phyloP scores from a whole-genome alignment of 2,888 invertebrate species.

The Doris montereyensis region DNA sequence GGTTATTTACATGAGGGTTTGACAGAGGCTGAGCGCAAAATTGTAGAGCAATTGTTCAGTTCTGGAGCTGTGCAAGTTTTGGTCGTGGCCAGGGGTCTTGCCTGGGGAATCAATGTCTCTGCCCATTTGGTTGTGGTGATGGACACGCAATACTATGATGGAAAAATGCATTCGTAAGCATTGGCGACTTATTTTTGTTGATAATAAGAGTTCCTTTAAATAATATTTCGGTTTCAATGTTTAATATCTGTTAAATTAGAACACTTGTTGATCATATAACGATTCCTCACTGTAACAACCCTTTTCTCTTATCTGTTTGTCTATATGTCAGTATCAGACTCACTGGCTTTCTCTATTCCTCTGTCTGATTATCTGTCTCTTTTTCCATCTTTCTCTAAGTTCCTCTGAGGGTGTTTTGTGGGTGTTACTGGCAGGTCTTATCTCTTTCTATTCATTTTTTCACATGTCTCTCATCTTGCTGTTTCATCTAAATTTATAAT shows the following conservation, averaged over 20 bases:
- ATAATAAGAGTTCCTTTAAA: no score
- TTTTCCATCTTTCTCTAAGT: no score
- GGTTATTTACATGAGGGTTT: conserved; percentile 98
- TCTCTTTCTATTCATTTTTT: no score
- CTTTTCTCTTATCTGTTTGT: no score
- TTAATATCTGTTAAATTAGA: neutral
- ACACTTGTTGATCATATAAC: neutral
- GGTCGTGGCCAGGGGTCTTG: conserved; percentile 91
- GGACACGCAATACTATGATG: conserved; percentile 94
- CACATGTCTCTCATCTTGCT: no score
- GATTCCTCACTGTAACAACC: neutral
- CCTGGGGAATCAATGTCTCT: conserved; percentile 90
- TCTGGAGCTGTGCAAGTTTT: conserved; percentile 91
- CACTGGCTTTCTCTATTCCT: no score
- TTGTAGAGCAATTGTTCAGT: conserved; percentile 94
- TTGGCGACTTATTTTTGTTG: neutral
- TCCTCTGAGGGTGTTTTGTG: no score
- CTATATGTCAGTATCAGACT: no score
- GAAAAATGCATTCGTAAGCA: conserved; percentile 76
- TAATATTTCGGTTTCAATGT: no score
- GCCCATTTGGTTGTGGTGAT: conserved; percentile 96
- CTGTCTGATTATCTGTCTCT: no score
- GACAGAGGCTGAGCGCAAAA: conserved; percentile 84
- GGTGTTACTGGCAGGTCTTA: no score
- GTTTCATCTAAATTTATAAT: no score